Conservation (phyloP, 2,888 invertebrate genomes). For the Volucella zonaria region DNA sequence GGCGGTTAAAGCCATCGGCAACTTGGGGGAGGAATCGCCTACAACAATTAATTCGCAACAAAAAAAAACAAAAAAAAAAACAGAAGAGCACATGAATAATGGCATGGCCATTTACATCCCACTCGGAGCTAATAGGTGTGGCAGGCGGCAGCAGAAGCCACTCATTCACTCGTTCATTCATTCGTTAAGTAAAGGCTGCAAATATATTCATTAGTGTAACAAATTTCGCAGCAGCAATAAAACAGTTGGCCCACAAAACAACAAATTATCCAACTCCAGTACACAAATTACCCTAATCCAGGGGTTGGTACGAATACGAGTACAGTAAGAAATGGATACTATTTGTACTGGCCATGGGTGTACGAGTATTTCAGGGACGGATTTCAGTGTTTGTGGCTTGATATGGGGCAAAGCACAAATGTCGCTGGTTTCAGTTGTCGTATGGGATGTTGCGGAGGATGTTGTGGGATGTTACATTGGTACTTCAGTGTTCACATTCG, state of each 20-base stretch:
- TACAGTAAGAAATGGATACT: constrained; percentile 57
- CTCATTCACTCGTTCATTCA: constrained; percentile 10
- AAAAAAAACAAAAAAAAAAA: constrained; percentile 33
- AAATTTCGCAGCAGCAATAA: constrained; percentile 71
- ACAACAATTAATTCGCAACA: constrained; percentile 68
- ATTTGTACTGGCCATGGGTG: constrained; percentile 29
- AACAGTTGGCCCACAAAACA: constrained; percentile 74
- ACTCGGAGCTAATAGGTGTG: constrained; percentile 39
- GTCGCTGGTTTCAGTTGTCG: background rate
- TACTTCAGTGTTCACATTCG: constrained; percentile 53
- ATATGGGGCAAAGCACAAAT: constrained; percentile 9
- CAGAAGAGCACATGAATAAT: constrained; percentile 61
- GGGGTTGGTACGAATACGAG: background rate
- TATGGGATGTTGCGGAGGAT: constrained; percentile 52
- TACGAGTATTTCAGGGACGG: constrained; percentile 1
- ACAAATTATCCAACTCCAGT: constrained; percentile 73
- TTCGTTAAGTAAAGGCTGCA: constrained; percentile 64
- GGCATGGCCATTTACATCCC: constrained; percentile 48
- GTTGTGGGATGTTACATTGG: constrained; percentile 61
- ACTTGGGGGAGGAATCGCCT: too few species aligned
- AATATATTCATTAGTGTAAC: constrained; percentile 73
- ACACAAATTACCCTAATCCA: constrained; percentile 74
- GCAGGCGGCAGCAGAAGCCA: background rate
- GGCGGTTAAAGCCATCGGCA: too few species aligned
- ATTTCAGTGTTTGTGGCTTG: constrained; percentile 37